These are phyloP conservation scores for Theonella swinhoei DNA, from an alignment of 37 sponge, comb jelly and placozoan genomes.

Conservation along the genomic window DNA sequence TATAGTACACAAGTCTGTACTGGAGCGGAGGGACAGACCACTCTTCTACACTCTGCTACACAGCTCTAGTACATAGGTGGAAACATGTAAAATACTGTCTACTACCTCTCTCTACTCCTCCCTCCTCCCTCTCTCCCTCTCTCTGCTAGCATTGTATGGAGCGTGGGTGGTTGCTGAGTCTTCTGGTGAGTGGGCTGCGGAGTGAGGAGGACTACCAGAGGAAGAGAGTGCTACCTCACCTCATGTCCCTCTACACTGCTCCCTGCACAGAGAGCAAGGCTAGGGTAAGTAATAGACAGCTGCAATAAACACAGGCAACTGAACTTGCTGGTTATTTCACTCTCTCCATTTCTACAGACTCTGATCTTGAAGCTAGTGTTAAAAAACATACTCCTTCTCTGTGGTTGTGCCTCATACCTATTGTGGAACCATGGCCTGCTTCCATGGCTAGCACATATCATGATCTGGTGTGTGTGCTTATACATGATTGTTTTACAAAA, in stretches of 20 bases:
- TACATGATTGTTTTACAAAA: too few species aligned
- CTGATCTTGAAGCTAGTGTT: background rate
- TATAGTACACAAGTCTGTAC: too few species aligned
- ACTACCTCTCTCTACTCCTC: too few species aligned
- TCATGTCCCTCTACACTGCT: constrained; percentile 31
- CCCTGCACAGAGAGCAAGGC: background rate
- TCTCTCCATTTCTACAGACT: too few species aligned
- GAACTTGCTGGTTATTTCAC: too few species aligned
- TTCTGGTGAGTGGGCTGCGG: constrained; percentile 63
- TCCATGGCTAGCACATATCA: constrained; percentile 5
- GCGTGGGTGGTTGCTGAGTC: constrained; percentile 66
- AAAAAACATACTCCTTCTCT: constrained; percentile 1
- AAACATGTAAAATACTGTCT: too few species aligned
- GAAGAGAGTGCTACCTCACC: constrained; percentile 45
- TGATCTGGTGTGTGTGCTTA: background rate
- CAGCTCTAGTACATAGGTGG: constrained; percentile 70
- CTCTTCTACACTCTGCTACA: constrained; percentile 47
- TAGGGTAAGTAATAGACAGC: too few species aligned
- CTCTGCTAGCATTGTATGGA: constrained; percentile 33
- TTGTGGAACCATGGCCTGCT: constrained; percentile 15
- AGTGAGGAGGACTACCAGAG: constrained; percentile 58
- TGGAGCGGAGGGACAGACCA: too few species aligned
- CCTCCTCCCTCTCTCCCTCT: too few species aligned
- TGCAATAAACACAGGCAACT: too few species aligned
- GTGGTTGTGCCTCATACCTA: constrained; percentile 4